phyloP scores from a whole-genome alignment of 2,888 invertebrate species.

The Heliothis peltigera region DNA sequence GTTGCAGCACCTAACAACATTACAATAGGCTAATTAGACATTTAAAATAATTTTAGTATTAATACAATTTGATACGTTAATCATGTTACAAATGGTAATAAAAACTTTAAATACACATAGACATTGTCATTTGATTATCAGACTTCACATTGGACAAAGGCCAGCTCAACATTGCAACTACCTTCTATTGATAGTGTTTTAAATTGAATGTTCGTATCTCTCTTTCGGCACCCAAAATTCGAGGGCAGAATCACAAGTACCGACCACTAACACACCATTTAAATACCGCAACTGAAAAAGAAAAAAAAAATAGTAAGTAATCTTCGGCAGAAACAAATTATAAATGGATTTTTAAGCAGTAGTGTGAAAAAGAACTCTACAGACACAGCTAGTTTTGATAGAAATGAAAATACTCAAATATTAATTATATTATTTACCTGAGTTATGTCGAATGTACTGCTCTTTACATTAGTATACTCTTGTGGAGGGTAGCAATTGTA shows the following conservation, averaged over 20 bases:
- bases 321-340: neutral
- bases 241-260: slow-evolving; percentile 86
- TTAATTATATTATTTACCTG: slow-evolving; percentile 72
- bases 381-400: too few relatives aligned
- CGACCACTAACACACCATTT: slow-evolving; percentile 84
- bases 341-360: too few relatives aligned
- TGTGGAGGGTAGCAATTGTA: slow-evolving; percentile 84
- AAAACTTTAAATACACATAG: slow-evolving; percentile 21
- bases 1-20: slow-evolving; percentile 19
- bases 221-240: slow-evolving; percentile 87
- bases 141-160: slow-evolving; percentile 15
- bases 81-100: slow-evolving; percentile 40
- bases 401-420: neutral
- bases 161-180: slow-evolving; percentile 15
- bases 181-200: slow-evolving; percentile 19
- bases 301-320: slow-evolving; percentile 16
- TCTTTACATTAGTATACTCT: slow-evolving; percentile 76
- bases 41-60: slow-evolving; percentile 24
- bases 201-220: slow-evolving; percentile 57
- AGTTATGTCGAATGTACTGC: slow-evolving; percentile 82
- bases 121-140: slow-evolving; percentile 24
- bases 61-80: slow-evolving; percentile 36
- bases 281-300: slow-evolving; percentile 86
- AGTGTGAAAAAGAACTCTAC: too few relatives aligned
- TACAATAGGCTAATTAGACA: slow-evolving; percentile 23